Evolutionary conservation across 2,113 vertebrate species (phyloP).

Genomic region (Protobothrops mucrosquamatus): DNA sequence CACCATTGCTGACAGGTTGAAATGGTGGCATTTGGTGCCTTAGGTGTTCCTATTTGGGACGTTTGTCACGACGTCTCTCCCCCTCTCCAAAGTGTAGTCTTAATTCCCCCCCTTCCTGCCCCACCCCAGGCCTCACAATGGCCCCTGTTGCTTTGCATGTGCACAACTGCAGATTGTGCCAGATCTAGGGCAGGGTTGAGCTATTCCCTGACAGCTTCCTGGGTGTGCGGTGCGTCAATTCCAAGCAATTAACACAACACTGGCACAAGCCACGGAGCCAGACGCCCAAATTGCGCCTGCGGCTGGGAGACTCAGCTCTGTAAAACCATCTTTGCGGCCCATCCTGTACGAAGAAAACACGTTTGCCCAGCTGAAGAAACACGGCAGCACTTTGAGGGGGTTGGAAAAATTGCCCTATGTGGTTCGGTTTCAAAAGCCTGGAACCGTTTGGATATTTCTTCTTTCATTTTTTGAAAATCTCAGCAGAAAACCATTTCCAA

Average conservation of each 20-base stretch:
- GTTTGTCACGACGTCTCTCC: too few relatives aligned
- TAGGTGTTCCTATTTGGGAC: too few relatives aligned
- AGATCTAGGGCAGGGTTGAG: not conserved
- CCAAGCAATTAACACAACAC: not conserved
- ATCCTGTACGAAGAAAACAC: not conserved
- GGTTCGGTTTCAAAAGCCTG: not conserved
- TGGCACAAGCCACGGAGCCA: not conserved
- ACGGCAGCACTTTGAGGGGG: not conserved
- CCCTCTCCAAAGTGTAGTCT: constrained; percentile 24
- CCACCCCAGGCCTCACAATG: not conserved
- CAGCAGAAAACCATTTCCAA: not conserved
- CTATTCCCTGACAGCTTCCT: not conserved
- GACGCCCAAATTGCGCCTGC: not conserved
- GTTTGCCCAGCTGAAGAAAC: constrained; percentile 31
- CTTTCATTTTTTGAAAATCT: not conserved
- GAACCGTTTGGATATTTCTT: not conserved
- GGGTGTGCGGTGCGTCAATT: not conserved
- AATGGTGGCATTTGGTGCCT: constrained; percentile 43
- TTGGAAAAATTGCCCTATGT: not conserved
- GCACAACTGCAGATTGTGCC: not conserved
- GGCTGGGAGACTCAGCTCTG: not conserved
- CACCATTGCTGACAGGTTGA: constrained; percentile 41
- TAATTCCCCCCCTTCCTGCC: not conserved
- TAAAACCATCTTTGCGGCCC: constrained; percentile 3
- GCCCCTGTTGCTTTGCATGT: not conserved